Conservation (phyloP, 2,113 vertebrate species). For the Proterorhinus semilunaris region DNA sequence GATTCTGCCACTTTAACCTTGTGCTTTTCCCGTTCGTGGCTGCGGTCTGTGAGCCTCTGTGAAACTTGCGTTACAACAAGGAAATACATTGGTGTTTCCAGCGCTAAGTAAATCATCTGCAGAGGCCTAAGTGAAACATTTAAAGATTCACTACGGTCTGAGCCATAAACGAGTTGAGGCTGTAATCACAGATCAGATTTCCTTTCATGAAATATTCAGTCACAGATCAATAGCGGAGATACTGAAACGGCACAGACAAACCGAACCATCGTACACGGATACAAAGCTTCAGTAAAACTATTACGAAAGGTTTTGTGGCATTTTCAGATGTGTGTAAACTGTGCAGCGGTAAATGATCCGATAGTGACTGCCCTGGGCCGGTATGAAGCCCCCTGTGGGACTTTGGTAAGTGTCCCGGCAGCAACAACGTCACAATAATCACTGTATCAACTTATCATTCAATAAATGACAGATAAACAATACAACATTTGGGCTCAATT, state of each 20-base stretch:
- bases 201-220: constrained; percentile 59
- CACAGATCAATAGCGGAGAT: constrained; percentile 35
- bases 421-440: constrained; percentile 9
- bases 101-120: background rate
- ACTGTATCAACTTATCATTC: too few relatives aligned
- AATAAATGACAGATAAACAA: too few relatives aligned
- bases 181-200: constrained; percentile 18
- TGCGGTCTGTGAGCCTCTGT: too few relatives aligned
- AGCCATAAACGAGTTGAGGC: background rate
- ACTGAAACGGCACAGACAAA: background rate
- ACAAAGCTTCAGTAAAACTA: background rate
- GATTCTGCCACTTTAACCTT: too few relatives aligned
- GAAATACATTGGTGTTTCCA: too few relatives aligned
- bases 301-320: background rate
- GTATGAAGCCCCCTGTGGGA: constrained; percentile 14
- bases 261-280: background rate
- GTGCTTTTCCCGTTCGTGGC: too few relatives aligned
- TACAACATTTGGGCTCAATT: too few relatives aligned
- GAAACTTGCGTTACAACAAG: too few relatives aligned
- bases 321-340: background rate
- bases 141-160: background rate
- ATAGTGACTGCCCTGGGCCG: background rate
- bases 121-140: background rate
- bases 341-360: background rate
- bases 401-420: constrained; percentile 11